Conservation (phyloP, 2,113 vertebrate species). For the Silurus glanis region DNA sequence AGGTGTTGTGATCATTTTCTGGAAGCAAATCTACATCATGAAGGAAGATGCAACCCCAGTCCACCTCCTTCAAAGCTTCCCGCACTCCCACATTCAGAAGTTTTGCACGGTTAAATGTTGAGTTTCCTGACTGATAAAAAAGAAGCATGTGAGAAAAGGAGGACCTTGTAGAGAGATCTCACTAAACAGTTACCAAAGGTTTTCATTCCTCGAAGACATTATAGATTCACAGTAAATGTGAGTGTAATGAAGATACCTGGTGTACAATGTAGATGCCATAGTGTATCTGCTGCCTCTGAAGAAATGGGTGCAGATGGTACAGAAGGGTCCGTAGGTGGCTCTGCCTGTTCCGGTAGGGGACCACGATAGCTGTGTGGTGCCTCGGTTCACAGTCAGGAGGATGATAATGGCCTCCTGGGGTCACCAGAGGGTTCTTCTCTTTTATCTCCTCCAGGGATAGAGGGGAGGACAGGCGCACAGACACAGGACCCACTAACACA, state of each 20-base stretch:
- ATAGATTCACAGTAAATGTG: not conserved
- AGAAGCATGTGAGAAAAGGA: not conserved
- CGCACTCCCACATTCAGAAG: conserved; percentile 92
- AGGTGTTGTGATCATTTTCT: conserved; percentile 94
- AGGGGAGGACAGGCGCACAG: conserved; percentile 80
- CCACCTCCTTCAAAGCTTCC: conserved; percentile 89
- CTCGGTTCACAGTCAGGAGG: conserved; percentile 82
- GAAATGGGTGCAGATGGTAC: conserved; percentile 92
- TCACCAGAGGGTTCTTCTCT: conserved; percentile 83
- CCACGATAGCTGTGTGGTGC: conserved; percentile 87
- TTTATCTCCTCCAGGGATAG: conserved; percentile 81
- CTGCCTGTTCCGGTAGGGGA: conserved; percentile 91
- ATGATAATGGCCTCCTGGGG: conserved; percentile 79
- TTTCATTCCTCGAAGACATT: not conserved
- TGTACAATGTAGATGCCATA: conserved; percentile 95
- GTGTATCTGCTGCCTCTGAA: conserved; percentile 93
- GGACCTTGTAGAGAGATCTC: not conserved
- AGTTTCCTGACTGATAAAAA: conserved; percentile 76
- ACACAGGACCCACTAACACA: conserved; percentile 84
- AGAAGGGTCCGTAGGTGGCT: conserved; percentile 88
- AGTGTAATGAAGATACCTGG: conserved; percentile 76
- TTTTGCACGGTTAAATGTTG: conserved; percentile 93
- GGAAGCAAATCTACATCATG: conserved; percentile 93
- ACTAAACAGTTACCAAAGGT: not conserved
- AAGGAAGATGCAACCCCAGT: conserved; percentile 93